These are phyloP conservation scores for Drosophila siamana DNA, from an alignment of 2,888 invertebrate genomes.

Conservation along the genomic window DNA sequence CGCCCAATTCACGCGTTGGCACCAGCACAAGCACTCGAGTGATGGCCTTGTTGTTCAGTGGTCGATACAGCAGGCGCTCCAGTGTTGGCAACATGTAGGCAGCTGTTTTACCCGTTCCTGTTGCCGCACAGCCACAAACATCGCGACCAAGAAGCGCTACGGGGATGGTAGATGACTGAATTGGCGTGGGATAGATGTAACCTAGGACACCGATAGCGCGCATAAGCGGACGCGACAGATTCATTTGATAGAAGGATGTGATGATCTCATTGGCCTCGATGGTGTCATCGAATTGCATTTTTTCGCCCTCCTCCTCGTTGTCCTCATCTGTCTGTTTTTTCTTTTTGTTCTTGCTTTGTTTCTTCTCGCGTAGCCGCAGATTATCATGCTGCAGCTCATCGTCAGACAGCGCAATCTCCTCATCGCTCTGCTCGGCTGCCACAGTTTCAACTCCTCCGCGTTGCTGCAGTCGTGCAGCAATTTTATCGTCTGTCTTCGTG, in stretches of 20 bases:
- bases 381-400: conserved; percentile 91
- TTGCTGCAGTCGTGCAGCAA: conserved; percentile 87
- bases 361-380: conserved; percentile 89
- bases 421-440: conserved; percentile 86
- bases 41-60: conserved; percentile 89
- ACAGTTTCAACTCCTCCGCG: conserved; percentile 86
- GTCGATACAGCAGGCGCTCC: conserved; percentile 95
- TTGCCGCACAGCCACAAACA: conserved; percentile 99
- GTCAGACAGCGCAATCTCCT: conserved; percentile 89
- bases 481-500: conserved; percentile 94
- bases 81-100: conserved; percentile 99
- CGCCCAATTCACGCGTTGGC: conserved; percentile 98
- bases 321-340: conserved; percentile 85
- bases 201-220: conserved; percentile 95
- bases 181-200: conserved; percentile 97
- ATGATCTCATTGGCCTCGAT: conserved; percentile 88
- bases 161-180: conserved; percentile 98
- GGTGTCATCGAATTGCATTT: conserved; percentile 87
- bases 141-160: conserved; percentile 96
- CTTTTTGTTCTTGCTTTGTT: conserved; percentile 86
- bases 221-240: conserved; percentile 96
- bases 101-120: conserved; percentile 99
- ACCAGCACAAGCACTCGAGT: conserved; percentile 96
- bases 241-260: conserved; percentile 96
- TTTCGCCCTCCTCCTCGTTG: conserved; percentile 86